A percentile compares a stretch with the other conserved stretches of the same genome.
Evolutionary conservation across 2,113 vertebrate genomes (phyloP).

Genomic region (Engraulis encrasicolus): DNA sequence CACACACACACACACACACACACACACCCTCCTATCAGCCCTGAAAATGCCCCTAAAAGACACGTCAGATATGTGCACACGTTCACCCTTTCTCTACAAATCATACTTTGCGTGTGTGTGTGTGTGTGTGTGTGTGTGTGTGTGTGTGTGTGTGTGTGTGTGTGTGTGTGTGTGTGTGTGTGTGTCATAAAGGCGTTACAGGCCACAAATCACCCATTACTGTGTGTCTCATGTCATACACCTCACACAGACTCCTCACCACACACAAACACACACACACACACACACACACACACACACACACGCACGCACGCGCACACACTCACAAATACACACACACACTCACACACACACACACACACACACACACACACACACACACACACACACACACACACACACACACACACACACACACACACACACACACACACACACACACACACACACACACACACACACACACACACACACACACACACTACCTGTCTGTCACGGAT

Average conservation of each 20-base stretch:
- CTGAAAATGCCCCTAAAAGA: neutral
- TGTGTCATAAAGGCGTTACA: no score
- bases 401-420: neutral
- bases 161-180: no score
- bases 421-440: slow-evolving; percentile 17
- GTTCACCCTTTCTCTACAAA: neutral
- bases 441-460: slow-evolving; percentile 37
- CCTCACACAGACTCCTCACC: neutral
- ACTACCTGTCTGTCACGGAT: no score
- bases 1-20: no score
- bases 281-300: neutral
- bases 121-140: neutral
- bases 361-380: neutral
- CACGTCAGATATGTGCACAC: neutral
- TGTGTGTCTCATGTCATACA: neutral
- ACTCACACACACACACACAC: neutral
- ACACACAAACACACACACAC: no score
- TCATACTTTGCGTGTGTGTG: no score
- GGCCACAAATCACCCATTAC: neutral
- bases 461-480: neutral
- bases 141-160: slow-evolving; percentile 1
- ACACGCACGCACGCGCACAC: no score
- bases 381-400: neutral
- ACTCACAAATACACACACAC: neutral
- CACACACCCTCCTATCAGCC: no score